Base-by-base conservation (phyloP, 2,113 vertebrate species). In the Rhinolophus sinicus region DNA sequence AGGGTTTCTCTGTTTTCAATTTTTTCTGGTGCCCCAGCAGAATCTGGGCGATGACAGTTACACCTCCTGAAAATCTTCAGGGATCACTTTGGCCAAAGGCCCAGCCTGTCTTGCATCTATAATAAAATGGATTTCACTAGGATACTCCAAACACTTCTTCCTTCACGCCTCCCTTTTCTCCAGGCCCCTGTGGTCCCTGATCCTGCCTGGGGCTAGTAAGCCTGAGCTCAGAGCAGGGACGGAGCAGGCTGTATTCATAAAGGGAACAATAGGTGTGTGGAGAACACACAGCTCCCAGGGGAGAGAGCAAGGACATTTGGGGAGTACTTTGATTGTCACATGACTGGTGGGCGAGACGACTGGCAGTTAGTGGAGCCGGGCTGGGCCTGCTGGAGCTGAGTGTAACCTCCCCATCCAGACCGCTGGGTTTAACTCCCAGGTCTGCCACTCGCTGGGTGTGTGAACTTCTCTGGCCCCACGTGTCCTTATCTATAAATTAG, bases 271-370 rank as follows among this genome's bases (percentile, higher is more conserved):
- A 10, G 40, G 26, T 35, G 24, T 4, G 7, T 3, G 60, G 77
- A 50, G 76, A 40, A n/a, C 5, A 2, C 24, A 6, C 28, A 5
- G 40, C 16, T 50, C 28, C 50, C 19, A 3, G 3, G 14, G 13
- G 38, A 2, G 26, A 7, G 24, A 2, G 2, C 12, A 28, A 2
- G 3, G n/a, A 13, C 22, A 10, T 2, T 8, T 12, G 3, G 0
- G 15, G 35, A 24, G 21, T 0, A 30, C 28, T 60, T 40, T 75
- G 22, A 11, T 24, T 54, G 84, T 56, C 84, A 19, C 2, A 0
- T 60, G 44, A 26, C 1, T 4, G 44, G 64, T 28, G 6, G 47
- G 47, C 8, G 40, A 58, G 0, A 1, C 19, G 1, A 1, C 47
- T 12, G 80, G 67, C 60, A 15, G 44, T 33, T 38, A 28, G 67